Percentiles rank a stretch among this genome's conserved stretches.
Conservation (phyloP, 2,888 invertebrate species). For the Standfussiana lucernea region DNA sequence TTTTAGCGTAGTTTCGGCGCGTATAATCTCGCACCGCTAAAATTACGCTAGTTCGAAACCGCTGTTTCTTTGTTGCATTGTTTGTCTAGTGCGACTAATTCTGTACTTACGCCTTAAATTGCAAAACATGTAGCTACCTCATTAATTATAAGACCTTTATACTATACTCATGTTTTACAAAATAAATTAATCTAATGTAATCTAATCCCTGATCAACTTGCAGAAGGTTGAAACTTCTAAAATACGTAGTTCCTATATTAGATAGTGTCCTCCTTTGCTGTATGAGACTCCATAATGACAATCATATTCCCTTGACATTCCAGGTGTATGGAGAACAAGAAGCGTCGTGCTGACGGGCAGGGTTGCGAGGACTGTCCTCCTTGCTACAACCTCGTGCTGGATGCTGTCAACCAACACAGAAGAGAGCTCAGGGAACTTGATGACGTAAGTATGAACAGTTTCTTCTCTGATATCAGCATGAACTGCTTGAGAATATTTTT, state of each 20-base stretch:
- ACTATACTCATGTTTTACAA: too few relatives aligned
- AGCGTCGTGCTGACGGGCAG: conserved; percentile 94
- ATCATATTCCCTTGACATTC: not conserved
- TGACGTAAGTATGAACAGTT: conserved; percentile 82
- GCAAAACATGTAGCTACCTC: too few relatives aligned
- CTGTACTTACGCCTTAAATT: too few relatives aligned
- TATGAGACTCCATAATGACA: not conserved
- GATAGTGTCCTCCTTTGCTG: not conserved
- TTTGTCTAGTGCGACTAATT: too few relatives aligned
- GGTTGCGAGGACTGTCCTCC: conserved; percentile 98
- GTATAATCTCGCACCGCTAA: too few relatives aligned
- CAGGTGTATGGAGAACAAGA: conserved; percentile 98
- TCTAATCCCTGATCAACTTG: not conserved
- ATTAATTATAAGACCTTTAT: too few relatives aligned
- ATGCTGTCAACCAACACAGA: conserved; percentile 95
- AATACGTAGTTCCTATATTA: not conserved
- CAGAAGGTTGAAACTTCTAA: not conserved
- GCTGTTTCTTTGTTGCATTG: too few relatives aligned
- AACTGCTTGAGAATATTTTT: not conserved
- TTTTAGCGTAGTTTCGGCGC: too few relatives aligned
- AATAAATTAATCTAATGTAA: too few relatives aligned
- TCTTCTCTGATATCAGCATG: not conserved
- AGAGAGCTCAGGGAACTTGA: conserved; percentile 94
- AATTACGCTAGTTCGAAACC: not conserved
- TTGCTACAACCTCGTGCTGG: conserved; percentile 98